Percentiles rank a stretch among this genome's conserved stretches.
Evolutionary conservation across 2,888 invertebrate species (phyloP).

Genomic region (Steinernema hermaphroditum): DNA sequence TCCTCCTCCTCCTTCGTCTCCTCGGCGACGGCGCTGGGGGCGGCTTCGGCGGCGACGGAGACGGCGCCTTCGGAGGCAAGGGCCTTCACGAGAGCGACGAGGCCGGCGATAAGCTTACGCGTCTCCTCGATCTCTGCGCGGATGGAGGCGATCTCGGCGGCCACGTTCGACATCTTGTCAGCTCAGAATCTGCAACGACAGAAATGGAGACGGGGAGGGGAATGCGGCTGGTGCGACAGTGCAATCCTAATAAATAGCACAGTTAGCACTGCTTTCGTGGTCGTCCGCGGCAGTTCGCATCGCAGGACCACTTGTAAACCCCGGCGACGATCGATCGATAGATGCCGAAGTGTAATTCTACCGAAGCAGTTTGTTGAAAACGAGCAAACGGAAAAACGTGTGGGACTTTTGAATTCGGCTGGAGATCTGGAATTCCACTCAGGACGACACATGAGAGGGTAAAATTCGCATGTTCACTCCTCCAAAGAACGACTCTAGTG

Average conservation of each 20-base stretch:
- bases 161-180: not conserved
- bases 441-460: not conserved
- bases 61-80: not conserved
- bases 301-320: constrained; percentile 5
- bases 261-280: constrained; percentile 11
- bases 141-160: constrained; percentile 1
- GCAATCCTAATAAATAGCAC: constrained; percentile 17
- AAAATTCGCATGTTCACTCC: not conserved
- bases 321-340: constrained; percentile 5
- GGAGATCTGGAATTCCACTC: not conserved
- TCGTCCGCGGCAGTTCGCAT: not conserved
- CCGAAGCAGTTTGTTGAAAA: not conserved
- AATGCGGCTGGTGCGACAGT: not conserved
- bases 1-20: constrained; percentile 42
- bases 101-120: not conserved
- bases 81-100: constrained; percentile 10
- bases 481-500: too few relatives aligned
- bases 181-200: too few relatives aligned
- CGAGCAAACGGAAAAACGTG: not conserved
- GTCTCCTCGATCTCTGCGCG: constrained; percentile 13
- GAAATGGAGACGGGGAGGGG: too few relatives aligned
- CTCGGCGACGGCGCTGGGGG: constrained; percentile 35
- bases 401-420: not conserved
- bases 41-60: constrained; percentile 34
- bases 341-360: not conserved